Base-by-base conservation (phyloP, 2,113 vertebrate genomes). In the Xiphias gladius region DNA sequence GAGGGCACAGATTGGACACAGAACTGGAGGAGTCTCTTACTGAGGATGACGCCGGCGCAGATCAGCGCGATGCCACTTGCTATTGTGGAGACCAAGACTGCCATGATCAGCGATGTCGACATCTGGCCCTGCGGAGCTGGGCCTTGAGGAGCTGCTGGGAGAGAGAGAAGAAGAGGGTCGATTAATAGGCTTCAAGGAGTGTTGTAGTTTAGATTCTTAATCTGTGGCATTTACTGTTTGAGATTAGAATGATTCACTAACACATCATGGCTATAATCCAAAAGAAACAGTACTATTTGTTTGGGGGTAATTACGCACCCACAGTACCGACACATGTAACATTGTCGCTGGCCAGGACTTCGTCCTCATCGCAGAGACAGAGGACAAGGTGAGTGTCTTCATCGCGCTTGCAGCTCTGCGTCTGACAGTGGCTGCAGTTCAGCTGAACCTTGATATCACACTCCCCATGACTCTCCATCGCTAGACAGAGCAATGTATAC, bases 341-440 rank as follows among this genome's bases (percentile, higher is more conserved):
- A 0, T 97, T 97, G 92, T 98, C 96, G 0, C 58, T 90, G 89
- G 96, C 96, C 24, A 98, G 95, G 78, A 96, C 88, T 80, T 96
- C 94, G 2, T 96, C 95, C 9, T 94, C 92, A 30, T 96, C 94
- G 78, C 98, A 99, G 1, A 96, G 91, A 59, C 97, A 98, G 55
- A 96, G 78, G 17, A 96, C 90, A 54, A 95, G 80, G 67, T 90
- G 94, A 71, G 94, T 94, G 1, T 95, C 94, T 65, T 95, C 92
- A n/a, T 95, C 95, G 24, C 94, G 91, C 20, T 93, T 96, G 88
- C 97, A 99, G 94, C 90, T 96, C 89, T 97, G 96, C 0, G 95
- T 95, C 83, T 97, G 94, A 75, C 97, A 98, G 88, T 98, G 97
- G 91, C 96, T 97, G 89, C 97, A 98, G 87, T 96, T 98, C 28